Conservation (phyloP, 2,888 invertebrate species). For the Strigamia crassipes region DNA sequence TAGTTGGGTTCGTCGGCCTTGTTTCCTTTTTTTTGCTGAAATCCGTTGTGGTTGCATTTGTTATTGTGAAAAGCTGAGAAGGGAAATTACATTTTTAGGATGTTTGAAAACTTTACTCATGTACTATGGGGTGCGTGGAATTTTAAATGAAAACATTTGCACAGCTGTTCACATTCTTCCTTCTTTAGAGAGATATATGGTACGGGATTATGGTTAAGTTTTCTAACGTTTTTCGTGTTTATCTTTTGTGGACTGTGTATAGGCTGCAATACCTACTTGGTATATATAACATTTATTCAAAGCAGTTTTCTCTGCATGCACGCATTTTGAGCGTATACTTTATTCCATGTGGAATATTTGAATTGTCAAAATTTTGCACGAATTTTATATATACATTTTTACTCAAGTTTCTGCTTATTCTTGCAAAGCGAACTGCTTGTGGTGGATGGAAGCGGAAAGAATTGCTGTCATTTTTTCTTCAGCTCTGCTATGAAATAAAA, state of each 20-base stretch:
- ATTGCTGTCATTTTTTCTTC: background rate
- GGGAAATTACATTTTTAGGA: slow-evolving; percentile 34
- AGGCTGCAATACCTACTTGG: slow-evolving; percentile 35
- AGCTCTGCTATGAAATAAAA: background rate
- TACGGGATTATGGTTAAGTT: slow-evolving; percentile 32
- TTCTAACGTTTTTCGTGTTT: slow-evolving; percentile 40
- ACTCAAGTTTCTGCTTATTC: slow-evolving; percentile 22
- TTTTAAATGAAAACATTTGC: slow-evolving; percentile 42
- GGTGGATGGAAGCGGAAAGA: background rate
- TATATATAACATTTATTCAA: slow-evolving; percentile 35
- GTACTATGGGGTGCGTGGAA: slow-evolving; percentile 29
- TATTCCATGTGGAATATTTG: slow-evolving; percentile 20
- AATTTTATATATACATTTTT: slow-evolving; percentile 29
- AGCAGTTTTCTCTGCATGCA: slow-evolving; percentile 26
- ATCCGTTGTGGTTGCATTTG: slow-evolving; percentile 35
- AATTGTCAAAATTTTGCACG: slow-evolving; percentile 34
- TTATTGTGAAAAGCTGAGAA: slow-evolving; percentile 26
- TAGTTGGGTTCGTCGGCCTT: slow-evolving; percentile 10
- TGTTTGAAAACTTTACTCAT: slow-evolving; percentile 32
- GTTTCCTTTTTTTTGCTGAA: background rate
- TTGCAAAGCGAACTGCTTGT: background rate
- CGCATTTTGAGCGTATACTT: slow-evolving; percentile 1
- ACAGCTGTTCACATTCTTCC: slow-evolving; percentile 36
- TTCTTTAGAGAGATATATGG: background rate
- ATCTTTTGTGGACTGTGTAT: slow-evolving; percentile 37